Evolutionary conservation across 2,113 vertebrate genomes (phyloP), one percentile per base, ranked within the genome.

Genomic region (Esox niger): DNA sequence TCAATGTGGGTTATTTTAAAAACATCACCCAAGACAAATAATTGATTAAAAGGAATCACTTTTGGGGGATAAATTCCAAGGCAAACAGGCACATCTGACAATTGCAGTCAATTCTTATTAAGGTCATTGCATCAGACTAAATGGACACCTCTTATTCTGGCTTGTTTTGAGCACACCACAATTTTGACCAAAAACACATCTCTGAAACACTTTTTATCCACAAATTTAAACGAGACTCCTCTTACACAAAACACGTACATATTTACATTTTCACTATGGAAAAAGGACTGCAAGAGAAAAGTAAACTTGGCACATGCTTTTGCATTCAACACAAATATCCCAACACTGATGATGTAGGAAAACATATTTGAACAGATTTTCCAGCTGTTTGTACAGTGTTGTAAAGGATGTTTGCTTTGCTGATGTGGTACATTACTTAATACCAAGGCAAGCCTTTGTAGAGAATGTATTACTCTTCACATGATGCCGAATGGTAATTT

Each of bases 281-380:
- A 70, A 35, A 30, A 73, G 71, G 70, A 17, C 2, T 1, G 6
- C 71, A 62, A 6, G 59, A 61, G 73, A 17, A 77, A 31, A n/a
- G n/a, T n/a, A n/a, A n/a, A n/a, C 73, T 80, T 79, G 75, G 70
- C 75, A 76, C 82, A 72, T 82, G 71, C 77, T 67, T n/a, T 68
- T 31, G 77, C 32, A 65, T 71, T 21, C 75, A 72, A 70, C 43
- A 10, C 59, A 3, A 66, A 58, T 43, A 29, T 23, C 25, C 27
- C 7, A 15, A 30, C 9, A 59, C n/a, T 52, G 38, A 25, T 32
- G 56, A 46, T 25, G 35, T 15, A 57, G 27, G 26, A 6, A 57
- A 57, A 57, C 15, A 6, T 43, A 17, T 43, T 43, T 43, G 4
- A 43, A 15, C 38, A 15, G 57, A 56, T 64, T n/a, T 61, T 35